These are phyloP conservation scores for Lasioglossum vierecki DNA, from an alignment of 2,888 invertebrate genomes.

Conservation along the genomic window DNA sequence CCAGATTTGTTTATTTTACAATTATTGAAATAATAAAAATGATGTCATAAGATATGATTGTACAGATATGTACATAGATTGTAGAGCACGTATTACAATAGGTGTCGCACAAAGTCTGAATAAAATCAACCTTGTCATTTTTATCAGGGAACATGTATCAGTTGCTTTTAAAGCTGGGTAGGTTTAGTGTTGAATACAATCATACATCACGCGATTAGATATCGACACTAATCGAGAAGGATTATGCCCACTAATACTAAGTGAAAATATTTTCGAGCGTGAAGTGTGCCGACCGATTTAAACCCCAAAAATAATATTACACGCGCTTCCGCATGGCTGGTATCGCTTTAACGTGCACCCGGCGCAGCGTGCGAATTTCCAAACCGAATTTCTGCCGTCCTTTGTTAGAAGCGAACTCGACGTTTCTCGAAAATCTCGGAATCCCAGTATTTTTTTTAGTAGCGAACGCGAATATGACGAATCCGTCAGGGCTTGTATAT, in stretches of 20 bases:
- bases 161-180: not conserved
- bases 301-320: not conserved
- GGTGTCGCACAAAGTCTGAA: too few relatives aligned
- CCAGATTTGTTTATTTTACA: too few relatives aligned
- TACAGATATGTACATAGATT: too few relatives aligned
- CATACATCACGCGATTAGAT: not conserved
- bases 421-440: not conserved
- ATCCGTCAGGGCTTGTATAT: not conserved
- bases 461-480: not conserved
- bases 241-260: not conserved
- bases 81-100: too few relatives aligned
- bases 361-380: not conserved
- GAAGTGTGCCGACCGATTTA: not conserved
- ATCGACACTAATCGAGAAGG: not conserved
- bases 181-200: not conserved
- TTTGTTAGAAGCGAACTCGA: not conserved
- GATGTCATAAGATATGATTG: too few relatives aligned
- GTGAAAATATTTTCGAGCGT: slow-evolving; percentile 1
- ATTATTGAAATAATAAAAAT: too few relatives aligned
- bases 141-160: too few relatives aligned
- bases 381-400: not conserved
- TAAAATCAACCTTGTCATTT: too few relatives aligned
- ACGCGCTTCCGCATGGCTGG: not conserved
- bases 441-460: not conserved
- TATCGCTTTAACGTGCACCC: not conserved